Evolutionary conservation across 92 coral and sea anemone species (phyloP), one percentile per base, ranked within the genome.

Genomic region (Hydrozoanthus gracilis): DNA sequence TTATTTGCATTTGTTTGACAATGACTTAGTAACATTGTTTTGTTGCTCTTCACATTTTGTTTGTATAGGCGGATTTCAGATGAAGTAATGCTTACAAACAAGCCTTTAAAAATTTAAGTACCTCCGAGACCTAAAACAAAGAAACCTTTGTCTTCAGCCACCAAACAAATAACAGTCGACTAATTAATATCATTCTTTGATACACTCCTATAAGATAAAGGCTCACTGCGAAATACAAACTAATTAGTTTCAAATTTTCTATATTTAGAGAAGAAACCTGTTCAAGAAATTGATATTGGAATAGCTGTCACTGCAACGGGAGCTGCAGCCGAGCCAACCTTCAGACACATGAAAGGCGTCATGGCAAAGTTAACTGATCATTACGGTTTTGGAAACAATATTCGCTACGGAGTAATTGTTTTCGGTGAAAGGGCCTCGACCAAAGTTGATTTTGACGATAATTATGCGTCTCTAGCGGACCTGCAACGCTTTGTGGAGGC

Each of bases 381-480:
- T 14, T 94, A 94, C 91, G 92, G 91, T n/a, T 79, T 88, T 68
- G 58, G 87, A 71, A 74, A 89, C 4, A 92, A 93, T 72, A 74
- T 95, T 54, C 89, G 92, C 8, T 94, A 87, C 89, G 96, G 95
- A 4, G 84, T 96, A 14, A 86, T 96, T 51, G 82, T 90, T 55
- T 94, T 89, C 66, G 99, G 93, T 9, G 74, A 89, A 2, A 73
- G 86, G 14, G 98, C 96, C 44, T 79, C 73, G 39, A 87, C 51
- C 44, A 77, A 72, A 47, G 83, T 92, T 3, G 83, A 90, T 58
- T 89, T 96, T 73, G 56, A 83, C 2, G 88, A 87, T 3, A 88
- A 90, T n/a, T 64, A 56, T 9, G 70, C 39, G 45, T 56, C 83
- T 3, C 50, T 78, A 0, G 44, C 6, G 17, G 83, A 78, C 18